These are phyloP conservation scores for Talpa occidentalis DNA, from an alignment of 2,113 vertebrate genomes.

Conservation along the genomic window DNA sequence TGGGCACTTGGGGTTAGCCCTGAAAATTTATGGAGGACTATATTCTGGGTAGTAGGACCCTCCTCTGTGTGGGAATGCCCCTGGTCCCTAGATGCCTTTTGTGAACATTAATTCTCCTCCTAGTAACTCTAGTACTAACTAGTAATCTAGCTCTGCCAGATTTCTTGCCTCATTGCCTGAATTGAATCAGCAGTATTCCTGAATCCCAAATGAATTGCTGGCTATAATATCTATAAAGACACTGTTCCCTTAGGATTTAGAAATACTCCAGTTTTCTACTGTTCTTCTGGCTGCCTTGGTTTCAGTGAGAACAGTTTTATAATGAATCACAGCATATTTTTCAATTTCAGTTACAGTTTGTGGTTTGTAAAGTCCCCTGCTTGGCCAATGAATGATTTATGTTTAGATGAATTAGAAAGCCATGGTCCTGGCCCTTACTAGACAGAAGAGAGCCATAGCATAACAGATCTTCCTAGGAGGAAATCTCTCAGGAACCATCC, in stretches of 20 bases:
- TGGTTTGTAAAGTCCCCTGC: slow-evolving; percentile 22
- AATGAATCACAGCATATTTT: slow-evolving; percentile 25
- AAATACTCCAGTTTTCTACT: slow-evolving; percentile 24
- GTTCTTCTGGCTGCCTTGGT: slow-evolving; percentile 41
- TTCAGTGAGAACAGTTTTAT: slow-evolving; percentile 40
- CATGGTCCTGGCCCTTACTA: not conserved
- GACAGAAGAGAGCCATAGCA: not conserved
- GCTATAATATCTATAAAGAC: not conserved
- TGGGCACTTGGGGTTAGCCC: not conserved
- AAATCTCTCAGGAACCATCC: not conserved
- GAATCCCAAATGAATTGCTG: not conserved
- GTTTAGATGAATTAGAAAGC: not conserved
- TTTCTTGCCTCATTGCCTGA: slow-evolving; percentile 25
- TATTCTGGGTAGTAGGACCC: not conserved
- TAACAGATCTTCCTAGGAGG: not conserved
- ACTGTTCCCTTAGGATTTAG: slow-evolving; percentile 37
- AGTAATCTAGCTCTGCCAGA: not conserved
- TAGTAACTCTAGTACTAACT: not conserved
- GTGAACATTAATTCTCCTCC: not conserved
- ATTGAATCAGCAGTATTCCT: not conserved
- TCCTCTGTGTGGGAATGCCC: not conserved
- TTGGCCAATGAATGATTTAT: not conserved
- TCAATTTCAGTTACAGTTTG: slow-evolving; percentile 6
- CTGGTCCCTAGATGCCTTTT: not conserved
- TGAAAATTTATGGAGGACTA: not conserved